These are phyloP conservation scores for Eupithecia subfuscata DNA, from an alignment of 2,888 invertebrate species.

Conservation along the genomic window DNA sequence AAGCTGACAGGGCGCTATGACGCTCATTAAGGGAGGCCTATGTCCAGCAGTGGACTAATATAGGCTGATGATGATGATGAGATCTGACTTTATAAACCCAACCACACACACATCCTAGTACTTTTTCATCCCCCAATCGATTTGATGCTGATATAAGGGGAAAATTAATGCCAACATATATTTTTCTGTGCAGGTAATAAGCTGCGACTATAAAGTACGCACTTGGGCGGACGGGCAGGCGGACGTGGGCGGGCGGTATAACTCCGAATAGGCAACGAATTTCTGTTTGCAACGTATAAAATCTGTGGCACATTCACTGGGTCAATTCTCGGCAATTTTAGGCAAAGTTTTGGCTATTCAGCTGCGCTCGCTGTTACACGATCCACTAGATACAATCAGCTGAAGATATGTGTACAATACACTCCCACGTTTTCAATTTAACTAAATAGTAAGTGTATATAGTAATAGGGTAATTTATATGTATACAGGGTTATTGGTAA, in stretches of 20 bases:
- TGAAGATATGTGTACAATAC: too few relatives aligned
- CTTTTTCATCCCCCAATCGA: neutral
- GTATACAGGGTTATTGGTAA: too few relatives aligned
- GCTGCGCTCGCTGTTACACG: constrained; percentile 4
- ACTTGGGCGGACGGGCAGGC: neutral
- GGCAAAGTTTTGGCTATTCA: constrained; percentile 39
- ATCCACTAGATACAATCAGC: neutral
- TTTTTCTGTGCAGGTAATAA: neutral
- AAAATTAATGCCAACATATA: neutral
- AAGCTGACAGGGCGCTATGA: too few relatives aligned
- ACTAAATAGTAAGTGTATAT: too few relatives aligned
- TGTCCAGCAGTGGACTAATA: too few relatives aligned
- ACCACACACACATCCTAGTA: neutral
- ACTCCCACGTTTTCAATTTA: too few relatives aligned
- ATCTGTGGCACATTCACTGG: constrained; percentile 4
- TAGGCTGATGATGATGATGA: too few relatives aligned
- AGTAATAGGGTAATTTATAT: neutral
- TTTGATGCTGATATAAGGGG: neutral
- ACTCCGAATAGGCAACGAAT: neutral
- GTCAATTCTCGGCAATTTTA: constrained; percentile 41
- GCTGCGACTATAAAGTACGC: neutral
- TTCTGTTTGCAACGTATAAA: constrained; percentile 4
- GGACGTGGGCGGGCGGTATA: neutral
- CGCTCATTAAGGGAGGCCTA: too few relatives aligned
- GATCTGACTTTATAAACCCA: too few relatives aligned